Evolutionary conservation across 2,113 vertebrate species (phyloP).

Genomic region (Mirounga angustirostris): DNA sequence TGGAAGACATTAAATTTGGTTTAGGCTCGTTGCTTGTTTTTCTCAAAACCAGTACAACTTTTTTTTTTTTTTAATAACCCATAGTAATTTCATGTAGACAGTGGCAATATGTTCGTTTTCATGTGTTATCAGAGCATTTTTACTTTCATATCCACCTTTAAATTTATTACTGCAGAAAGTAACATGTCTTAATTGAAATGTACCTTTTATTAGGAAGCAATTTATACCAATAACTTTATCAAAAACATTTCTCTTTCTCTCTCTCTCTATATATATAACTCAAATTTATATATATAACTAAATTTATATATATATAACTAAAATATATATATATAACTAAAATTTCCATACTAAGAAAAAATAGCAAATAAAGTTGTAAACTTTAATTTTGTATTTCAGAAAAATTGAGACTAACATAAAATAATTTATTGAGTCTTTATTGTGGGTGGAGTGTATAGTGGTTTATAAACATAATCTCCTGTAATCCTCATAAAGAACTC

Average conservation of each 20-base stretch:
- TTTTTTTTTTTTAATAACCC: not conserved
- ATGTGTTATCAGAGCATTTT: conserved; percentile 2
- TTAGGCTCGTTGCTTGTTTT: conserved; percentile 1
- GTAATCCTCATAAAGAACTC: not conserved
- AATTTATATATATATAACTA: not conserved
- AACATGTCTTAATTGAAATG: not conserved
- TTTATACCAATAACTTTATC: conserved; percentile 28
- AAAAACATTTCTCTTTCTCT: conserved; percentile 30
- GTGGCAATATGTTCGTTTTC: not conserved
- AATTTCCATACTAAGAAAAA: not conserved
- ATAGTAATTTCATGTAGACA: not conserved
- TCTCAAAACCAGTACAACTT: not conserved
- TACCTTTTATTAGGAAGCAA: conserved; percentile 3
- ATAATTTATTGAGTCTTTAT: not conserved
- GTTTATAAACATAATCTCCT: not conserved
- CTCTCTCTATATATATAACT: not conserved
- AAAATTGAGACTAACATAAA: conserved; percentile 21
- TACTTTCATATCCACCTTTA: conserved; percentile 1
- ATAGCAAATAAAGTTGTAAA: not conserved
- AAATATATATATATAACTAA: not conserved
- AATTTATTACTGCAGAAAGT: not conserved
- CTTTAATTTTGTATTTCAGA: not conserved
- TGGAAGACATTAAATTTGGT: not conserved
- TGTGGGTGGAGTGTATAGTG: not conserved
- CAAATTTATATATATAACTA: not conserved